These are phyloP conservation scores for Echinometra lucunter DNA, from an alignment of 53 echinoderm and acorn worm species.

Conservation along the genomic window DNA sequence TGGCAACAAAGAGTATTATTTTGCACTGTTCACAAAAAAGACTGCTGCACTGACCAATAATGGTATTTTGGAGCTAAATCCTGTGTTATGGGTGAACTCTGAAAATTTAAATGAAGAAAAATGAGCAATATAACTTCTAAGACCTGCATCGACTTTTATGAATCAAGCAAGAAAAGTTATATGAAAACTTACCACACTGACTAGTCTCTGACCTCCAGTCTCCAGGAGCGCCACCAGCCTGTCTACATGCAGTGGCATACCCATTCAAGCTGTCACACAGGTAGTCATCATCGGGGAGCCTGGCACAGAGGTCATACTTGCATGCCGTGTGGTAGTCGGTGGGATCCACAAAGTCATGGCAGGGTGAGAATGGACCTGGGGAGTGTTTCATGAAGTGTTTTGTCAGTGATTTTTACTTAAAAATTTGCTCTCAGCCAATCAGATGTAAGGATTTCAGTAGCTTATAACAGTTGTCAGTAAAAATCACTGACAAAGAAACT, in stretches of 20 bases:
- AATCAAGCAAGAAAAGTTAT: neutral
- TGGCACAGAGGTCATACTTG: conserved; percentile 88
- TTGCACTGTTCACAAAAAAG: neutral
- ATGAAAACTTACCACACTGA: conserved; percentile 81
- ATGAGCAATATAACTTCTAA: too few species aligned
- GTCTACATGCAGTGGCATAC: conserved; percentile 81
- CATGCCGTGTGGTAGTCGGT: conserved; percentile 78
- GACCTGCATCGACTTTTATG: neutral
- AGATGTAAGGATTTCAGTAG: too few species aligned
- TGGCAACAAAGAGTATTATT: neutral
- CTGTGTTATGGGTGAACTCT: too few species aligned
- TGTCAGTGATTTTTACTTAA: too few species aligned
- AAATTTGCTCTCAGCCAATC: too few species aligned
- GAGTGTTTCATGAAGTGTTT: too few species aligned
- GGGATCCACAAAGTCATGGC: conserved; percentile 84
- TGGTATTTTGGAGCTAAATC: too few species aligned
- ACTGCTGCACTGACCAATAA: too few species aligned
- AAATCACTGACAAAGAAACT: too few species aligned
- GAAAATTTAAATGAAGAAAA: too few species aligned
- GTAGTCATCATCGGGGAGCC: conserved; percentile 72
- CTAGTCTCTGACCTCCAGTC: conserved; percentile 79
- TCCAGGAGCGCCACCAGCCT: conserved; percentile 75
- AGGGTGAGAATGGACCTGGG: conserved; percentile 80
- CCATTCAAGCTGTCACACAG: conserved; percentile 84
- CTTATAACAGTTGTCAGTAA: too few species aligned